These are phyloP conservation scores for Poecilus cupreus DNA, from an alignment of 2,888 invertebrate species.

Conservation along the genomic window DNA sequence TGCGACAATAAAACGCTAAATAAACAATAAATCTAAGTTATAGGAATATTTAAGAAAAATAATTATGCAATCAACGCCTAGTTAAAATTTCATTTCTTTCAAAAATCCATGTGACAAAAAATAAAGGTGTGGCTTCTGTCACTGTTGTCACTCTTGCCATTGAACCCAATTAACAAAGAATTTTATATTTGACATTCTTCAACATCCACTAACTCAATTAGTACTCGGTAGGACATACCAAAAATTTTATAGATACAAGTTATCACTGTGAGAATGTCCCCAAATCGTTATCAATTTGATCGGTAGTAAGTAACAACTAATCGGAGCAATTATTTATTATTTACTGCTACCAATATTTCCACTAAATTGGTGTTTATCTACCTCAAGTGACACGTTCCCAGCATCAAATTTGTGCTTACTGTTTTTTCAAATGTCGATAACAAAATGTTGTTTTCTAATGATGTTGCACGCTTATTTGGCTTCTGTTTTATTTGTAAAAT, in stretches of 20 bases:
- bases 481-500: slow-evolving; percentile 25
- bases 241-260: slow-evolving; percentile 3
- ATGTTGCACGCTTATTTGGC: slow-evolving; percentile 11
- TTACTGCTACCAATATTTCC: slow-evolving; percentile 3
- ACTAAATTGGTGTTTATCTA: slow-evolving; percentile 32
- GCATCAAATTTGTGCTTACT: slow-evolving; percentile 18
- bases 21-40: not conserved
- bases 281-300: slow-evolving; percentile 16
- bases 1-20: not conserved
- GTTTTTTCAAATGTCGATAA: slow-evolving; percentile 13
- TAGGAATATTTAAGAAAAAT: not conserved
- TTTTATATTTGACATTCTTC: slow-evolving; percentile 37
- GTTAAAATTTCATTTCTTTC: not conserved
- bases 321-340: slow-evolving; percentile 34
- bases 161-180: slow-evolving; percentile 48
- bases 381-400: slow-evolving; percentile 9
- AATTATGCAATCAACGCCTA: not conserved
- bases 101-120: slow-evolving; percentile 9
- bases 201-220: slow-evolving; percentile 29
- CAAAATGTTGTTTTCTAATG: slow-evolving; percentile 32
- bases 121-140: slow-evolving; percentile 26
- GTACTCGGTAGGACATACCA: slow-evolving; percentile 14
- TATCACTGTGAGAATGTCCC: slow-evolving; percentile 39
- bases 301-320: not conserved
- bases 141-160: slow-evolving; percentile 8